A percentile compares a stretch with the other conserved stretches of the same genome.
phyloP scores from a whole-genome alignment of 2,113 vertebrate genomes.

The Arenaria interpres region DNA sequence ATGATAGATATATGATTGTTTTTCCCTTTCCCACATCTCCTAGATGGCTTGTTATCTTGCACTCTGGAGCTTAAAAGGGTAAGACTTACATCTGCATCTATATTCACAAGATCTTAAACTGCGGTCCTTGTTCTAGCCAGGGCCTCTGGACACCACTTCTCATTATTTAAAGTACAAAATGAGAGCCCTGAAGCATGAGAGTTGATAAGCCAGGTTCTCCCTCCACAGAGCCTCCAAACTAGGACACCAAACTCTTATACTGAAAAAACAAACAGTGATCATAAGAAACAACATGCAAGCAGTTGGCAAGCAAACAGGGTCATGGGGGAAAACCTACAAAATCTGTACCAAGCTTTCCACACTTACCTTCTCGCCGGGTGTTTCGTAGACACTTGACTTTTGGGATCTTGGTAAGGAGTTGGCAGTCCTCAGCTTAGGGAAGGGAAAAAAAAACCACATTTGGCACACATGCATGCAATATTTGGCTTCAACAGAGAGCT shows the following conservation, averaged over 20 bases:
- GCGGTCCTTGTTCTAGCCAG: background rate
- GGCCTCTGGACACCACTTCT: background rate
- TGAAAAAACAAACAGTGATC: background rate
- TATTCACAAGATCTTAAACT: background rate
- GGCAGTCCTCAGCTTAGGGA: constrained; percentile 91
- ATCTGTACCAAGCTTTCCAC: background rate
- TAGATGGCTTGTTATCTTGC: background rate
- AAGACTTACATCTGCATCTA: background rate
- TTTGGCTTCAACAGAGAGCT: constrained; percentile 21
- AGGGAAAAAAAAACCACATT: constrained; percentile 30
- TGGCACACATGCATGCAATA: background rate
- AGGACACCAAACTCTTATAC: background rate
- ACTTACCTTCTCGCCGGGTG: constrained; percentile 88
- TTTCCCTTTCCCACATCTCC: background rate
- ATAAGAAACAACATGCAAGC: background rate
- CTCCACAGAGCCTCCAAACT: background rate
- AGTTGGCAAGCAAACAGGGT: background rate
- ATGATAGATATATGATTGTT: background rate
- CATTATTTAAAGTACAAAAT: background rate
- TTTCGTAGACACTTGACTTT: constrained; percentile 95
- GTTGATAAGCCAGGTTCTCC: background rate
- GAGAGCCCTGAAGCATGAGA: background rate
- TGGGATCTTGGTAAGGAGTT: constrained; percentile 92
- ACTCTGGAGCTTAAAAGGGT: background rate
- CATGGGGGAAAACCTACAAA: background rate